Evolutionary conservation across 2,797 vertebrate species (phyloP).

Genomic region (Hydrocynus forskahlii): DNA sequence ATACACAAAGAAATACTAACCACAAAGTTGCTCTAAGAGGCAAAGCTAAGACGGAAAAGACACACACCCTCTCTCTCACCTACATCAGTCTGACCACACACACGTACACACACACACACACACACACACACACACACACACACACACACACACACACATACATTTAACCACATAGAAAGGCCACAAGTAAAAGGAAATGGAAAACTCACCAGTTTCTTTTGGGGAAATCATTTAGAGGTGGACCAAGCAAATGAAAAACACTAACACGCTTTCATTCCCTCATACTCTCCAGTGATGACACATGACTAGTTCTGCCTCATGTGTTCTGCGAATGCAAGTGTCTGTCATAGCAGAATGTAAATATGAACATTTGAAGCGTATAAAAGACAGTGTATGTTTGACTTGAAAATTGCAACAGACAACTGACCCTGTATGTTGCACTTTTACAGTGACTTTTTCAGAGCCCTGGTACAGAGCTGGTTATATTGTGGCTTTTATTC

Average conservation of each 20-base stretch:
- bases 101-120: slow-evolving; percentile 11
- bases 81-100: slow-evolving; percentile 41
- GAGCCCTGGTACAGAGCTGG: no score
- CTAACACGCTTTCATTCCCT: background rate
- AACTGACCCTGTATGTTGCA: no score
- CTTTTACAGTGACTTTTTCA: no score
- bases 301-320: background rate
- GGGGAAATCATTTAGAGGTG: slow-evolving; percentile 31
- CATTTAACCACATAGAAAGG: slow-evolving; percentile 30
- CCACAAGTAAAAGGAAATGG: slow-evolving; percentile 31
- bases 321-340: background rate
- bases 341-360: background rate
- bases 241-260: slow-evolving; percentile 30
- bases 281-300: background rate
- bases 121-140: slow-evolving; percentile 28
- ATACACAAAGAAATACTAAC: slow-evolving; percentile 14
- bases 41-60: slow-evolving; percentile 35
- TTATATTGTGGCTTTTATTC: no score
- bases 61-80: slow-evolving; percentile 41
- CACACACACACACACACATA: background rate
- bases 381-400: no score
- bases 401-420: no score
- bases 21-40: background rate
- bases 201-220: slow-evolving; percentile 45
- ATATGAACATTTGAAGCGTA: no score